These are phyloP conservation scores for Apodemia mormo DNA, from an alignment of 2,888 invertebrate species.

Conservation along the genomic window DNA sequence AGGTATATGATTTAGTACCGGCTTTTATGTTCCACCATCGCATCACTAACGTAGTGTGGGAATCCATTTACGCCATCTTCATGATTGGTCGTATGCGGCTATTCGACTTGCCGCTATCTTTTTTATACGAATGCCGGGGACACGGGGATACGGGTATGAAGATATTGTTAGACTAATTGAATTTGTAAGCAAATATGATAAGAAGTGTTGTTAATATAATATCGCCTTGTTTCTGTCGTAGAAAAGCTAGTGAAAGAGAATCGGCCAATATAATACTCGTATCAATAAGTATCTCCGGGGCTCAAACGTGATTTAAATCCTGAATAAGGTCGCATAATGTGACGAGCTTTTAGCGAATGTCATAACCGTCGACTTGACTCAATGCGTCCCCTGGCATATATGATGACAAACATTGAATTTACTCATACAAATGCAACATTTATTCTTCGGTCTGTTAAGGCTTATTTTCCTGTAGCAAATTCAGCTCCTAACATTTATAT, in stretches of 20 bases:
- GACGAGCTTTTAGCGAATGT: conserved; percentile 14
- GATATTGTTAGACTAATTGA: no score
- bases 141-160: no score
- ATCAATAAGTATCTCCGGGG: conserved; percentile 15
- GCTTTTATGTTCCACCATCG: no score
- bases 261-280: not conserved
- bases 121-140: no score
- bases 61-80: no score
- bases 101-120: no score
- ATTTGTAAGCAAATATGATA: no score
- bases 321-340: conserved; percentile 10
- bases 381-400: conserved; percentile 2
- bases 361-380: conserved; percentile 15
- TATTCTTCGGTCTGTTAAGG: not conserved
- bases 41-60: no score
- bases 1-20: no score
- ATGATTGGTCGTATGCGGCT: no score
- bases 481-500: not conserved
- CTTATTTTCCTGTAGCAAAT: not conserved
- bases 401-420: not conserved
- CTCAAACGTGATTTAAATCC: conserved; percentile 12
- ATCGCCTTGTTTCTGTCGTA: not conserved
- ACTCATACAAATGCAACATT: not conserved
- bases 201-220: no score
- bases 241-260: not conserved